These are phyloP conservation scores for Drosophila lowei DNA, from an alignment of 1,140 invertebrate species.

Conservation along the genomic window DNA sequence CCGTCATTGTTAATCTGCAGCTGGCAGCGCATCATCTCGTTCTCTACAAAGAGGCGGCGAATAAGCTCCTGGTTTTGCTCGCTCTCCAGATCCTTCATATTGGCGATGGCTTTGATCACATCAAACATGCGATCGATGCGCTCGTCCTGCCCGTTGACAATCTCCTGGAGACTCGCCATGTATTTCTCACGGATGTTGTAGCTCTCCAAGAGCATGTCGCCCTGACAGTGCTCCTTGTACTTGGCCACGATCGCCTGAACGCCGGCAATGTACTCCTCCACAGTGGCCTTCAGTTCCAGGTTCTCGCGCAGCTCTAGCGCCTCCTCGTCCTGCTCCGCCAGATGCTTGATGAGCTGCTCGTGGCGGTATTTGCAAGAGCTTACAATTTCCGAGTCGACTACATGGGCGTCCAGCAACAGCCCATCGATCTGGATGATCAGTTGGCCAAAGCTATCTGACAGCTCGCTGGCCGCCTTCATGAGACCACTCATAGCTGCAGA, in stretches of 20 bases:
- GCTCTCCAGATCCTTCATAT: constrained; percentile 35
- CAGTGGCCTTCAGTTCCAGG: constrained; percentile 46
- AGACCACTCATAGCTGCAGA: not conserved
- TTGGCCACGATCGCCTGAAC: constrained; percentile 47
- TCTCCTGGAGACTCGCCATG: constrained; percentile 21
- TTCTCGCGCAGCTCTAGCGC: constrained; percentile 55
- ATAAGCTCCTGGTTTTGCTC: constrained; percentile 39
- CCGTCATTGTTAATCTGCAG: constrained; percentile 42
- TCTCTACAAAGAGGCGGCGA: constrained; percentile 37
- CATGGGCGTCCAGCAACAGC: constrained; percentile 27
- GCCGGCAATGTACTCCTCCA: constrained; percentile 40
- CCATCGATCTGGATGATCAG: constrained; percentile 19
- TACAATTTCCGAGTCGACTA: constrained; percentile 22
- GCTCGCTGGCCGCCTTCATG: constrained; percentile 3
- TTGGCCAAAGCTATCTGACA: constrained; percentile 25
- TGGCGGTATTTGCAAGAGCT: constrained; percentile 39
- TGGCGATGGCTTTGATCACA: constrained; percentile 21
- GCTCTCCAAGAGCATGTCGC: constrained; percentile 31
- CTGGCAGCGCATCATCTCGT: constrained; percentile 49
- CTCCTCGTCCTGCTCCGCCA: constrained; percentile 40
- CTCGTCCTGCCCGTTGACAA: constrained; percentile 36
- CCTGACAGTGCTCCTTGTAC: constrained; percentile 48
- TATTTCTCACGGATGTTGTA: constrained; percentile 45
- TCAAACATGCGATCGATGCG: constrained; percentile 55
- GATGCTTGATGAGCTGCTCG: constrained; percentile 51